phyloP scores from a whole-genome alignment of 1,140 invertebrate genomes.

The Goniozus legneri region DNA sequence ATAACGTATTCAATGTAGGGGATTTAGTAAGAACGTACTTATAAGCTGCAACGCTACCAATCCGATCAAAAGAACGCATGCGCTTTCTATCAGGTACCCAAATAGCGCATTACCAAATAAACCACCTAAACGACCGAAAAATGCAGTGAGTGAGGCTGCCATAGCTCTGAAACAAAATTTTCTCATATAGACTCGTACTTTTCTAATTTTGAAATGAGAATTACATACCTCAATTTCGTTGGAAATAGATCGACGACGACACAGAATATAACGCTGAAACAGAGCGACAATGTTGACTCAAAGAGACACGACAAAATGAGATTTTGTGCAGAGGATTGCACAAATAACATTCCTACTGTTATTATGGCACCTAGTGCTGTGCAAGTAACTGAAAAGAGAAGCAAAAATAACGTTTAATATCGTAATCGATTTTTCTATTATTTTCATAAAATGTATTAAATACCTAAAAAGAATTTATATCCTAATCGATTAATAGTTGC shows the following conservation, averaged over 20 bases:
- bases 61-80: constrained; percentile 30
- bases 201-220: too few relatives aligned
- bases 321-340: constrained; percentile 39
- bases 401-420: too few relatives aligned
- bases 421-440: neutral
- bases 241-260: constrained; percentile 39
- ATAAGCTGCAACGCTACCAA: constrained; percentile 28
- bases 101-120: constrained; percentile 34
- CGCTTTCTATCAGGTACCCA: constrained; percentile 36
- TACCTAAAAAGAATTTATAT: constrained; percentile 30
- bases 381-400: constrained; percentile 17
- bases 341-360: constrained; percentile 43
- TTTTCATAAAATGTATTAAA: neutral
- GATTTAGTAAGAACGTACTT: too few relatives aligned
- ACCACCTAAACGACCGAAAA: constrained; percentile 31
- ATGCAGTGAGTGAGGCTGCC: constrained; percentile 28
- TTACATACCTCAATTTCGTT: constrained; percentile 40
- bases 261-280: constrained; percentile 29
- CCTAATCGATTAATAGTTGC: constrained; percentile 32
- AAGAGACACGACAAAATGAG: constrained; percentile 42
- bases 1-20: too few relatives aligned
- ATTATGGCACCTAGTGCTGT: constrained; percentile 35
- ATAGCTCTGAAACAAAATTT: constrained; percentile 29
- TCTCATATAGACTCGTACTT: too few relatives aligned
- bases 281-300: constrained; percentile 29